These are phyloP conservation scores for Ceratotherium simum DNA, from an alignment of 2,113 vertebrate genomes.

Conservation along the genomic window DNA sequence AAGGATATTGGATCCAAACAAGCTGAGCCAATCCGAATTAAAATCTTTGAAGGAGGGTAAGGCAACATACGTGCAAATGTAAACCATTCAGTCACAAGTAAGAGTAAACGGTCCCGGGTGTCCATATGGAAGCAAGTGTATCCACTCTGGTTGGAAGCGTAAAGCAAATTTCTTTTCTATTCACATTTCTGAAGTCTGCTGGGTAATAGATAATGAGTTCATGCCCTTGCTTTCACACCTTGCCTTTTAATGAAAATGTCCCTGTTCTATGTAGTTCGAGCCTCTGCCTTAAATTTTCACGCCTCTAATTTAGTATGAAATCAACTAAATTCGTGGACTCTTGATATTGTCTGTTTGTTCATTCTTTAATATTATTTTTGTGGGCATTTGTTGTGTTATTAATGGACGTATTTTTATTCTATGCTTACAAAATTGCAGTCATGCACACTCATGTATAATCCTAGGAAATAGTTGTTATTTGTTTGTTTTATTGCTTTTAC, in stretches of 20 bases:
- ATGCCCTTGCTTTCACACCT: neutral
- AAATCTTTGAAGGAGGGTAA: constrained; percentile 99
- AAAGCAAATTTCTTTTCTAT: constrained; percentile 40
- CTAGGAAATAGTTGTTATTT: neutral
- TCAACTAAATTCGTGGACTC: constrained; percentile 7
- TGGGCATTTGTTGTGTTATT: constrained; percentile 47
- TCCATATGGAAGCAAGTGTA: constrained; percentile 55
- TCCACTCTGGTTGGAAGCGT: constrained; percentile 24
- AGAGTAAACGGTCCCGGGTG: constrained; percentile 53
- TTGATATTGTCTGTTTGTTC: constrained; percentile 39
- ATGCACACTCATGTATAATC: neutral
- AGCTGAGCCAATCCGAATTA: constrained; percentile 96
- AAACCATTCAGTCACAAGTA: constrained; percentile 66
- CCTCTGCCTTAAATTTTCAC: neutral
- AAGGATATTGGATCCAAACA: constrained; percentile 95
- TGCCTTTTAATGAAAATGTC: constrained; percentile 55
- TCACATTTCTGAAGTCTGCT: constrained; percentile 52
- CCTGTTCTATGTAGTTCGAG: neutral
- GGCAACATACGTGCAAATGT: constrained; percentile 83
- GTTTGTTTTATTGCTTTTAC: constrained; percentile 7
- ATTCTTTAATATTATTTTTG: constrained; percentile 52
- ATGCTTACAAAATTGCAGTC: neutral
- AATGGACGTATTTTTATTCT: constrained; percentile 3
- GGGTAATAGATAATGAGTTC: neutral
- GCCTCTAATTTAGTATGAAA: constrained; percentile 50